Percentiles rank a stretch among this genome's conserved stretches.
Evolutionary conservation across 2,797 vertebrate genomes (phyloP).

Genomic region (Capromys pilorides): DNA sequence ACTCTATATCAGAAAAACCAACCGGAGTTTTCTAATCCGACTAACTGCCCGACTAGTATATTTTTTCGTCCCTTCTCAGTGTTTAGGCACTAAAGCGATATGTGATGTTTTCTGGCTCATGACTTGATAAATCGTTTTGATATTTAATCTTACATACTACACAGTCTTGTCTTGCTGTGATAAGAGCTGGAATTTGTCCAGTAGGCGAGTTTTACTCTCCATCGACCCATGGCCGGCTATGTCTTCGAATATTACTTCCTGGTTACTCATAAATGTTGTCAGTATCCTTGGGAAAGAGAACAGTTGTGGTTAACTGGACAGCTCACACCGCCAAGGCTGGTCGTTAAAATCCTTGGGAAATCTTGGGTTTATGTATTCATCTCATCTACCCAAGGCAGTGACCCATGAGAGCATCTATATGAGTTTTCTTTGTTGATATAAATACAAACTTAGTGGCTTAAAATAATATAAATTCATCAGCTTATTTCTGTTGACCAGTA

Average conservation of each 20-base stretch:
- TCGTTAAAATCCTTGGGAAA: background rate
- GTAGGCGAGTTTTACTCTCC: background rate
- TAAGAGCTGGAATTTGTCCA: background rate
- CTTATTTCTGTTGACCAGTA: background rate
- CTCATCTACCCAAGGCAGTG: background rate
- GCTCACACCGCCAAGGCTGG: background rate
- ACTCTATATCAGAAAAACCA: conserved; percentile 56
- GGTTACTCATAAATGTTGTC: background rate
- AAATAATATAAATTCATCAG: background rate
- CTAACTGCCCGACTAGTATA: conserved; percentile 4
- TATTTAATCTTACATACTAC: background rate
- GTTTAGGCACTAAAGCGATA: background rate
- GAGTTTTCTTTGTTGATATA: background rate
- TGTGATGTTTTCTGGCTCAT: conserved; percentile 3
- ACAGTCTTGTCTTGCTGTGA: background rate
- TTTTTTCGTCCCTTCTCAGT: background rate
- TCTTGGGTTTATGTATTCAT: background rate
- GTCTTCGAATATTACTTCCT: background rate
- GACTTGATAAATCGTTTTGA: conserved; percentile 36
- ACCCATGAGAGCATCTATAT: background rate
- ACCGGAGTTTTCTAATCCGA: conserved; percentile 37
- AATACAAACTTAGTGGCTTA: conserved; percentile 4
- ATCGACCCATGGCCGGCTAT: background rate
- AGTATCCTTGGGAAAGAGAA: conserved; percentile 36
- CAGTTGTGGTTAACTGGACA: background rate